These are phyloP conservation scores for Cheilosia soror DNA, from an alignment of 2,888 invertebrate genomes.

Conservation along the genomic window DNA sequence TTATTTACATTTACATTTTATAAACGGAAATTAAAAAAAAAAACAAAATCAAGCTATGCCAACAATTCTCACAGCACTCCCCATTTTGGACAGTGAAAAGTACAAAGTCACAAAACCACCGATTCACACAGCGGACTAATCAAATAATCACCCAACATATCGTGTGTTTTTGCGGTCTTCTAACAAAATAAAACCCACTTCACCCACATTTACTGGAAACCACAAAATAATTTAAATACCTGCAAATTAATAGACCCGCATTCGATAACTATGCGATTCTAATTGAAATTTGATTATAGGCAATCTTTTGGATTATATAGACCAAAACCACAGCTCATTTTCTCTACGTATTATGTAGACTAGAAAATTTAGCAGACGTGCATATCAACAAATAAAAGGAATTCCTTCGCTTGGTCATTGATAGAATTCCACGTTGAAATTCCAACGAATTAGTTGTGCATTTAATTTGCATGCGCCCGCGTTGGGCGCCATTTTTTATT, in stretches of 20 bases:
- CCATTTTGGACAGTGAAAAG: not conserved
- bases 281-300: constrained; percentile 35
- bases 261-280: not conserved
- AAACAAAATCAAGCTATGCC: constrained; percentile 1
- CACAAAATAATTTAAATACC: not conserved
- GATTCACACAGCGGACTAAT: constrained; percentile 2
- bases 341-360: not conserved
- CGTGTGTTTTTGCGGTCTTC: constrained; percentile 7
- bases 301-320: not conserved
- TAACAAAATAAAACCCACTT: constrained; percentile 19
- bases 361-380: not conserved
- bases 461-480: constrained; percentile 27
- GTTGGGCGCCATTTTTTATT: constrained; percentile 50
- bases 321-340: not conserved
- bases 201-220: not conserved
- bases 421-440: constrained; percentile 23
- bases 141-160: constrained; percentile 25
- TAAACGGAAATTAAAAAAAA: not conserved
- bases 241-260: constrained; percentile 5
- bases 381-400: not conserved
- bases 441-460: constrained; percentile 25
- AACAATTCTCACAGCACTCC: not conserved
- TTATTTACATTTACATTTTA: constrained; percentile 52
- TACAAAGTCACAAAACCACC: not conserved
- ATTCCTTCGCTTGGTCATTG: not conserved